Conservation (phyloP, 2,888 invertebrate genomes). For the Eurytoma californica region DNA sequence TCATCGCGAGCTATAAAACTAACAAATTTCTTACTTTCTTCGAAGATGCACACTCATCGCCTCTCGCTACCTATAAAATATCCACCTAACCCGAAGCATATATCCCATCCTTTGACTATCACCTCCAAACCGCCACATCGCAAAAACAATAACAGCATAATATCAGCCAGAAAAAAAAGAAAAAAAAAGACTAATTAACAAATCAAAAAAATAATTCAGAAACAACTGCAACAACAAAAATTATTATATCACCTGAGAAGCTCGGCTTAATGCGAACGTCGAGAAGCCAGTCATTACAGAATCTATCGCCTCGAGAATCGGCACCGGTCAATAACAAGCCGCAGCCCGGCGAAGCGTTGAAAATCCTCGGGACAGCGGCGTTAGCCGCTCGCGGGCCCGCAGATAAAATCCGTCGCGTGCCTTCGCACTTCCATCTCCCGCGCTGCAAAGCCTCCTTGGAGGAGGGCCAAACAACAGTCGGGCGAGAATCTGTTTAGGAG, state of each 20-base stretch:
- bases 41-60: constrained; percentile 15
- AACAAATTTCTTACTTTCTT: constrained; percentile 24
- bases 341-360: not conserved
- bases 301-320: too few species aligned
- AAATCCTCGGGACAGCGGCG: not conserved
- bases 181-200: too few species aligned
- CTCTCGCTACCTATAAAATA: not conserved
- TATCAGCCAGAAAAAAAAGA: too few species aligned
- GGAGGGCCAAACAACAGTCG: not conserved
- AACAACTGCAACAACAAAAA: too few species aligned
- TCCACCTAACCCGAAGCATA: too few species aligned
- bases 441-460: not conserved
- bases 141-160: too few species aligned
- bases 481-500: constrained; percentile 13
- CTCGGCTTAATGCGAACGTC: too few species aligned
- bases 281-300: too few species aligned
- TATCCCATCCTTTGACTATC: too few species aligned
- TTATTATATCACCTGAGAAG: too few species aligned
- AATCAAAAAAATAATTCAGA: too few species aligned
- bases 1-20: constrained; percentile 27
- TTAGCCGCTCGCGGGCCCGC: not conserved
- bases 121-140: too few species aligned
- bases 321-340: not conserved
- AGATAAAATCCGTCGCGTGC: constrained; percentile 38
- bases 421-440: constrained; percentile 17